Evolutionary conservation across 2,113 vertebrate genomes (phyloP).

Genomic region (Nettapus auritus): DNA sequence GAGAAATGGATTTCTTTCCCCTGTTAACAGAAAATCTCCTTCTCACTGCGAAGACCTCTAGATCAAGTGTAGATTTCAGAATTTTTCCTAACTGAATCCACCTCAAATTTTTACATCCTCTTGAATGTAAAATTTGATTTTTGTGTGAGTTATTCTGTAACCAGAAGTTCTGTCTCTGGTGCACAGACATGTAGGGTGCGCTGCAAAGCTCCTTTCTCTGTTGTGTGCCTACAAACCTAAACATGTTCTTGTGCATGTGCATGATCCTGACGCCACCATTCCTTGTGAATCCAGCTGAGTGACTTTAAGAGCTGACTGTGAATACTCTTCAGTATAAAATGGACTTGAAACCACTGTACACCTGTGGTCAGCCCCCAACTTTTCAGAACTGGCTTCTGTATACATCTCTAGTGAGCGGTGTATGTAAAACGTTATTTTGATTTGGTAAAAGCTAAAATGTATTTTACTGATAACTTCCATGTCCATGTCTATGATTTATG

Average conservation of each 20-base stretch:
- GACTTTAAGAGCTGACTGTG: background rate
- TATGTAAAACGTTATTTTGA: background rate
- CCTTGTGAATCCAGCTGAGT: background rate
- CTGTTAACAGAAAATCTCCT: background rate
- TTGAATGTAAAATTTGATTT: background rate
- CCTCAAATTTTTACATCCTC: background rate
- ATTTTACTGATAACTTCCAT: background rate
- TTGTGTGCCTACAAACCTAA: background rate
- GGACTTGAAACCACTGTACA: background rate
- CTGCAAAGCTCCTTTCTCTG: background rate
- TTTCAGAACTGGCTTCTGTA: background rate
- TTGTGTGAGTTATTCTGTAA: background rate
- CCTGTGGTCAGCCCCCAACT: background rate
- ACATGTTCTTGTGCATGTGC: no score
- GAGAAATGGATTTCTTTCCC: background rate
- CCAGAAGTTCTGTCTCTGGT: background rate
- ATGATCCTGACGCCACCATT: background rate
- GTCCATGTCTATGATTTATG: background rate
- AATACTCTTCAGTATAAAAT: background rate
- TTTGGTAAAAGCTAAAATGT: background rate
- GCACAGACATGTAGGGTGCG: accelerated
- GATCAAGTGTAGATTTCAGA: background rate
- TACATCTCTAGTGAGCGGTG: background rate
- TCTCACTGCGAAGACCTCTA: background rate
- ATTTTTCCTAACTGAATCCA: background rate